These are phyloP conservation scores for Autographa pulchrina DNA, from an alignment of 2,888 invertebrate species.

Conservation along the genomic window DNA sequence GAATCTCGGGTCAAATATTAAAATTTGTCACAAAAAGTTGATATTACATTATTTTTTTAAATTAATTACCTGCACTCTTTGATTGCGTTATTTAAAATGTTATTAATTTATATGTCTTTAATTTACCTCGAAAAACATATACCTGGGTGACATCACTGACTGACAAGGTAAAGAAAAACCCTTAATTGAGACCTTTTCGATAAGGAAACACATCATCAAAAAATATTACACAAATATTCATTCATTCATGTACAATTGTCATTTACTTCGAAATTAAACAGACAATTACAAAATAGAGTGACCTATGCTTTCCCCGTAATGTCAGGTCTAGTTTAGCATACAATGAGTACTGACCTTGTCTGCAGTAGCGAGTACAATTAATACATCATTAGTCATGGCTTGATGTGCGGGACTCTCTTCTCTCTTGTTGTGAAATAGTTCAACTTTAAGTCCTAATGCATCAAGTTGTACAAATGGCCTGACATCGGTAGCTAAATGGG, in stretches of 20 bases:
- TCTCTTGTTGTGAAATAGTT: background rate
- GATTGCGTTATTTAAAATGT: background rate
- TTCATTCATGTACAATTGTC: background rate
- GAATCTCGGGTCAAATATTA: constrained; percentile 1
- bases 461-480: constrained; percentile 4
- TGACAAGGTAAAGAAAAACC: too few relatives aligned
- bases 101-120: too few relatives aligned
- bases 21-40: background rate
- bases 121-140: too few relatives aligned
- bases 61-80: background rate
- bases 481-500: constrained; percentile 1
- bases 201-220: too few relatives aligned
- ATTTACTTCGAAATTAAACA: background rate
- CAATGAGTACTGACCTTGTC: background rate
- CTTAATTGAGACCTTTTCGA: too few relatives aligned
- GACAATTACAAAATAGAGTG: background rate
- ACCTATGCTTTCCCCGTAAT: background rate
- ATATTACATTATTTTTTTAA: background rate
- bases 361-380: background rate
- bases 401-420: background rate
- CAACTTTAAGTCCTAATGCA: background rate
- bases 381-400: constrained; percentile 2
- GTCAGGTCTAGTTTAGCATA: constrained; percentile 1
- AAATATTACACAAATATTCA: too few relatives aligned
- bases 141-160: too few relatives aligned